Base-by-base conservation (phyloP, 2,797 vertebrate species). In the Typhlichthys eigenmanni region DNA sequence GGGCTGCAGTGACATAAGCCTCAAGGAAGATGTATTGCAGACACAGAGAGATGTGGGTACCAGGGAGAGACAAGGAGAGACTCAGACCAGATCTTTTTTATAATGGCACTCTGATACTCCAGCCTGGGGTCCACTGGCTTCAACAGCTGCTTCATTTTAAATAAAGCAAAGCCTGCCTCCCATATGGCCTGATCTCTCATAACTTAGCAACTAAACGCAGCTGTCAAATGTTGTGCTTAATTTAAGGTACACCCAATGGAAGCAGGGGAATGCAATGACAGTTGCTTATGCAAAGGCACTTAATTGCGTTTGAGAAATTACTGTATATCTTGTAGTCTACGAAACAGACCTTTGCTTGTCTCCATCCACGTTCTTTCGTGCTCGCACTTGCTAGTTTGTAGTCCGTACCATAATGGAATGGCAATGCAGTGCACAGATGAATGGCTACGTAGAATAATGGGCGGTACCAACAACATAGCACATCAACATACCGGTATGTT, bases 81-180 rank as follows among this genome's bases (percentile, higher is more conserved):
- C 87, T 83, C 64, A 10, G 77, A 89, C 79, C 84, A 81, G 82
- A 24, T 75, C 68, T 75, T 72, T 78, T 86, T 38, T 88, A 81
- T 84, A 80, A 86, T 82, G 85, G 76, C 83, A 77, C 79, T 72
- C 66, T 82, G 79, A 88, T 87, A 78, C 82, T 82, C 72, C 71
- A 68, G 88, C 87, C 89, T 58, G 66, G 68, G 83, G 88, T 90
- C 84, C 80, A 78, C 81, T 78, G 73, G 74, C 71, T 75, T 73
- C 68, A 88, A 83, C 90, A 91, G 87, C 87, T 92, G 89, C 82
- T 87, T 79, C 60, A 2, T 78, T 88, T 90, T 91, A 89, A 89
- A 90, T 90, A 91, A 91, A 89, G 79, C 74, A 75, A 70, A 85
- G 79, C 53, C 55, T 68, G 56, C 55, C 45, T 79, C 68, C 82